Conservation (phyloP, 2,888 invertebrate genomes). For the Ceriagrion tenellum region DNA sequence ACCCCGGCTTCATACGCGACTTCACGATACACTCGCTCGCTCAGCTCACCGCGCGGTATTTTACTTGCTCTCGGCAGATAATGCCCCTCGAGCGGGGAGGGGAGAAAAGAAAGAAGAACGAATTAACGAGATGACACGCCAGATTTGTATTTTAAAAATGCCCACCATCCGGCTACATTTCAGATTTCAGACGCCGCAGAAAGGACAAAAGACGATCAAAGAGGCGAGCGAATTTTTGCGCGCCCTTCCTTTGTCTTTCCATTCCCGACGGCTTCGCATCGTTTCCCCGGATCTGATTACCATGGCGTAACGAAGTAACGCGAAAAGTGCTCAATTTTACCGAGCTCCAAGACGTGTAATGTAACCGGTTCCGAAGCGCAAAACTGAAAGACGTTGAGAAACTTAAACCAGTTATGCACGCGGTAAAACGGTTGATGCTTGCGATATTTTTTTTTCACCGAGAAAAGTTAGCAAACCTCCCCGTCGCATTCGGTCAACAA, state of each 20-base stretch:
- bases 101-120: background rate
- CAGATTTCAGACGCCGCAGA: background rate
- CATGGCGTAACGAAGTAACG: slow-evolving; percentile 3
- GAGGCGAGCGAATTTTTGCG: background rate
- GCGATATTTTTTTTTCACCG: background rate
- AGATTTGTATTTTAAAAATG: background rate
- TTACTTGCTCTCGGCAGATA: background rate
- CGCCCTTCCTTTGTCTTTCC: background rate
- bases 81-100: background rate
- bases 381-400: background rate
- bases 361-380: background rate
- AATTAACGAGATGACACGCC: background rate
- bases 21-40: background rate
- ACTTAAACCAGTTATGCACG: background rate
- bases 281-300: background rate
- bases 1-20: background rate
- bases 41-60: background rate
- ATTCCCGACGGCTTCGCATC: background rate
- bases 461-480: background rate
- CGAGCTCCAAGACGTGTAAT: background rate
- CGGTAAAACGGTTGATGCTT: background rate
- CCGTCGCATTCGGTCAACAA: no score
- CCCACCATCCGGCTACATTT: background rate
- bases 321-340: background rate
- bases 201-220: background rate